Conservation (phyloP, 2,888 invertebrate genomes). For the Anodontia alba region DNA sequence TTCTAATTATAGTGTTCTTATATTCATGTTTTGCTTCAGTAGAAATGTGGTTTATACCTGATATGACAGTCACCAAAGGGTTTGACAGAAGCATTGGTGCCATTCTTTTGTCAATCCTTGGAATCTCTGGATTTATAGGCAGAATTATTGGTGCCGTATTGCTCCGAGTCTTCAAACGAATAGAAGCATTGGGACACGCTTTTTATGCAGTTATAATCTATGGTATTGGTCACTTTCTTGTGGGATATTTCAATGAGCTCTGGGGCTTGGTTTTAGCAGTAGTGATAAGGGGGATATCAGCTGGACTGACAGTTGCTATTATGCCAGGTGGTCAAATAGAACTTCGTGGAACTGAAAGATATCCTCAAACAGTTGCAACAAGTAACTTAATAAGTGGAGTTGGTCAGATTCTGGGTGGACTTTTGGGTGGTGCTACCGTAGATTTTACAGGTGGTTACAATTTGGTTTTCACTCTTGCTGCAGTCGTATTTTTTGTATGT, state of each 20-base stretch:
- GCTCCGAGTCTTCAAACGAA: constrained; percentile 9
- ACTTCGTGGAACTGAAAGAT: constrained; percentile 36
- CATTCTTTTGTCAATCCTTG: constrained; percentile 29
- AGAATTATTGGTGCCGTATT: constrained; percentile 34
- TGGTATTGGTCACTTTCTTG: constrained; percentile 31
- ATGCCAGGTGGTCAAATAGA: constrained; percentile 38
- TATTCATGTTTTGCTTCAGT: constrained; percentile 29
- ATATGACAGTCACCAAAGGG: constrained; percentile 31
- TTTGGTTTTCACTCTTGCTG: constrained; percentile 38
- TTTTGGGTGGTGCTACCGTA: constrained; percentile 31
- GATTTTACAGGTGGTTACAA: constrained; percentile 42
- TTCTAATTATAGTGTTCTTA: constrained; percentile 15
- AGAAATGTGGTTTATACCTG: constrained; percentile 42
- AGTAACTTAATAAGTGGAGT: constrained; percentile 34
- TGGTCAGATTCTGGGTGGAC: constrained; percentile 29
- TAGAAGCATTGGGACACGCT: constrained; percentile 26
- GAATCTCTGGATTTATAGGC: constrained; percentile 29
- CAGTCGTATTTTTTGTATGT: neutral
- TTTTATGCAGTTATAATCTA: constrained; percentile 15
- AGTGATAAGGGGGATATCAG: constrained; percentile 31
- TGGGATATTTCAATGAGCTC: constrained; percentile 19
- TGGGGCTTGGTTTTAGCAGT: constrained; percentile 26
- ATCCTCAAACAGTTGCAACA: constrained; percentile 36
- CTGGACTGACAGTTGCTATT: constrained; percentile 20
- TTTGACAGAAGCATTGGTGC: constrained; percentile 38